A percentile compares a stretch with the other conserved stretches of the same genome.
These are phyloP conservation scores for Ophion ventricosus DNA, from an alignment of 2,888 invertebrate genomes.

Conservation along the genomic window DNA sequence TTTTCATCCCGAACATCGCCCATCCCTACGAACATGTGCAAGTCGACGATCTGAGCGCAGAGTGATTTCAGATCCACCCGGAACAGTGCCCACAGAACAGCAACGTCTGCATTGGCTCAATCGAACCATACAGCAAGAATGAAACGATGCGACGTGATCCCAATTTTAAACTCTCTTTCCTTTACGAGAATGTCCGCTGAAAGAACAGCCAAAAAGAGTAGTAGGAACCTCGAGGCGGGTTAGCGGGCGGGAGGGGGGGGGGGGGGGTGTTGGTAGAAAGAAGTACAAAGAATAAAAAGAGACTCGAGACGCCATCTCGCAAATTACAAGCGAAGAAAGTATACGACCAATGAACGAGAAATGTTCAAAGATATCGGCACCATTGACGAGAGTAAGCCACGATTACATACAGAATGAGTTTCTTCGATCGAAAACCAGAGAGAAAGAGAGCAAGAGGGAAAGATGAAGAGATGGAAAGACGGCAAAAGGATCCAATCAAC, in stretches of 20 bases:
- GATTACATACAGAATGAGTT: not conserved
- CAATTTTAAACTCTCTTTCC: constrained; percentile 32
- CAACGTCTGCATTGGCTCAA: constrained; percentile 18
- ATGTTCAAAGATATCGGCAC: constrained; percentile 12
- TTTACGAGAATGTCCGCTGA: constrained; percentile 9
- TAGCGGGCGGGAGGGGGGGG: too few relatives aligned
- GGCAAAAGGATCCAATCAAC: constrained; percentile 23
- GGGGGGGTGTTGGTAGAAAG: too few relatives aligned
- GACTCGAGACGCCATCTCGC: not conserved
- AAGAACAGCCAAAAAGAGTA: not conserved
- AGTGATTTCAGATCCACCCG: too few relatives aligned
- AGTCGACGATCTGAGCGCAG: too few relatives aligned
- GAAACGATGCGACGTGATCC: constrained; percentile 38
- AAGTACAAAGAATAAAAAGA: not conserved
- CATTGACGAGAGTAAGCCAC: not conserved
- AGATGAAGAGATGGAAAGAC: not conserved
- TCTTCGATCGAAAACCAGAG: not conserved
- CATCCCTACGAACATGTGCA: not conserved
- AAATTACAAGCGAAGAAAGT: not conserved
- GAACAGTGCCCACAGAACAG: not conserved
- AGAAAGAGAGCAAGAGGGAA: not conserved
- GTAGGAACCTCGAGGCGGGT: not conserved
- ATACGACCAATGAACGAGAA: not conserved
- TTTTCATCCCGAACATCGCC: too few relatives aligned
- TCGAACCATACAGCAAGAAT: constrained; percentile 25